Conservation (phyloP, 2,888 invertebrate species). For the Heliconius aoede region DNA sequence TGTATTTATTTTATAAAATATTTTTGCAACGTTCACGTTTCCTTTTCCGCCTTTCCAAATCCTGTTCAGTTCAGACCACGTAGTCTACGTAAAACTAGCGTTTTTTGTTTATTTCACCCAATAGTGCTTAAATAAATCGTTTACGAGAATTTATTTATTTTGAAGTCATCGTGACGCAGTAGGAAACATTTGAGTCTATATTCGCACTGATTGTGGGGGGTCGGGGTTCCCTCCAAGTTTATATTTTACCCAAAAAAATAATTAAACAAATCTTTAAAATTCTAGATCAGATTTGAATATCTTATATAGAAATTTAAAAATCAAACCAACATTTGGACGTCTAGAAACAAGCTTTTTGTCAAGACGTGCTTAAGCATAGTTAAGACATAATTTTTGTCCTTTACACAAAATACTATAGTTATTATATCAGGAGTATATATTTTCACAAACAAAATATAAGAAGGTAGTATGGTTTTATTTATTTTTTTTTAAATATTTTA, state of each 20-base stretch:
- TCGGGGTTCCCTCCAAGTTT: neutral
- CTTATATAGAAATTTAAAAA: neutral
- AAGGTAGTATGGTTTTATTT: too few relatives aligned
- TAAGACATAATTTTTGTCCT: too few relatives aligned
- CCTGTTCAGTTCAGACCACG: conserved; percentile 32
- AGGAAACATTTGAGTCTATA: neutral
- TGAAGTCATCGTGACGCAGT: neutral
- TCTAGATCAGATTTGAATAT: neutral
- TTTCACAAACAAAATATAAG: neutral
- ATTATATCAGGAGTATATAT: too few relatives aligned
- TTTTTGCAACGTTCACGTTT: conserved; percentile 27
- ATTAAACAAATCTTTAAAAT: too few relatives aligned
- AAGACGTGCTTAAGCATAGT: too few relatives aligned
- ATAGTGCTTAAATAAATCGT: neutral
- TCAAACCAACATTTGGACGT: too few relatives aligned
- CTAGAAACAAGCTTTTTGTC: too few relatives aligned
- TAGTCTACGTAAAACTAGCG: conserved; percentile 6
- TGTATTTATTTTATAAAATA: conserved; percentile 5
- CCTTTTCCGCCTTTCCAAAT: conserved; percentile 43
- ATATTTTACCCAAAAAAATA: neutral
- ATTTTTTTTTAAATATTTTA: too few relatives aligned
- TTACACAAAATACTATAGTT: too few relatives aligned
- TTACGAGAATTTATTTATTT: neutral
- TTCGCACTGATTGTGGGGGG: neutral
- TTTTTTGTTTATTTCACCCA: conserved; percentile 5